Base-by-base conservation (phyloP, 2,888 invertebrate species). In the Nysson spinosus region DNA sequence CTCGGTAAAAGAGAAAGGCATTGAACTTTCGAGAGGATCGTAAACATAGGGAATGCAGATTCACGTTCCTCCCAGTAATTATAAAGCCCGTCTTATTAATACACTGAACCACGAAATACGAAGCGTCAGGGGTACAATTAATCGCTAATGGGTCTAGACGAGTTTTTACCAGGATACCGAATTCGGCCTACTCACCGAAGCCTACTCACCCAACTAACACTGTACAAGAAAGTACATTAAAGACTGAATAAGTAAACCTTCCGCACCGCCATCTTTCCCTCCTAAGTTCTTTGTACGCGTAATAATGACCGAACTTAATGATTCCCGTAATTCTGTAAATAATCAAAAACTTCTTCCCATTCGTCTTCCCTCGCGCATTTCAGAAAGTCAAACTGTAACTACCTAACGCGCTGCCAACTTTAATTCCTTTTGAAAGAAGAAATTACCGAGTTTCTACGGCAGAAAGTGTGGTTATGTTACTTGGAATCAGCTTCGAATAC, bases 241-340 rank as follows among this genome's bases (percentile, higher is more conserved):
- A 42, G 30, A 22, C 4, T 58, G 26, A 44, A 58, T 51, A 37
- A 70, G 58, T 46, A 50, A 26, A 58, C 47, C 30, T 50, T 34
- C 39, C 55, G 35, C 24, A 26, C 1, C 16, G 35, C 14, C n/a
- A n/a, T n/a, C n/a, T n/a, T n/a, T n/a, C n/a, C 4, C 28, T 17
- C 19, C 32, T 6, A 19, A 40, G 28, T 20, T 44, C 24, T 37
- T 7, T 14, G 12, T 16, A 28, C 5, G n/a, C 20, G 3, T n/a
- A 24, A 24, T 44, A 35, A 51, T 14, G 42, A 51, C 20, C 19
- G 26, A 5, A 17, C 20, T 57, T 49, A 42, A 55, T 32, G 30
- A 9, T 19, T 32, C 24, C 30, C 19, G 34, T 5, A 42, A 47
- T 46, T 24, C 11, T 4, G 16, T 7, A 9, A 7, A 44, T 24